These are phyloP conservation scores for Potorous gilbertii DNA, from an alignment of 2,797 vertebrate species.

Conservation along the genomic window DNA sequence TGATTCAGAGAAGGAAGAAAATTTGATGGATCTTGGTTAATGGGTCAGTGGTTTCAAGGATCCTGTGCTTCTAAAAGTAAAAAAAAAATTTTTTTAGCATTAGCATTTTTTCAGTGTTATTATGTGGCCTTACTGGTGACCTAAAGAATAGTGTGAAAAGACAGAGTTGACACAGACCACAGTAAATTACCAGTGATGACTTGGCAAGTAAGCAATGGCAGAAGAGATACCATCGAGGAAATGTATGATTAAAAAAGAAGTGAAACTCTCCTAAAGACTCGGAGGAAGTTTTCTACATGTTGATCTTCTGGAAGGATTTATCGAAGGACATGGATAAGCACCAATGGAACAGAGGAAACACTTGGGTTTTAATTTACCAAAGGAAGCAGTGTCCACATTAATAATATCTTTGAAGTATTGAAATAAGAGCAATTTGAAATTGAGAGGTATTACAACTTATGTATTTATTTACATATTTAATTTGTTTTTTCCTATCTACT, in stretches of 20 bases:
- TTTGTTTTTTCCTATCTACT: constrained; percentile 54
- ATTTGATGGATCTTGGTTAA: not conserved
- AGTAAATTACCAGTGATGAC: not conserved
- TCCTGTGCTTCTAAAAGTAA: not conserved
- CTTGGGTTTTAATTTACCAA: not conserved
- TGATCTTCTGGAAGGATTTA: not conserved
- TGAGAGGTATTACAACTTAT: not conserved
- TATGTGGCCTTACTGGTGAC: not conserved
- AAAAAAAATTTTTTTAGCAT: not conserved
- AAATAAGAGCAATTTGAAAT: constrained; percentile 40
- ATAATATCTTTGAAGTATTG: not conserved
- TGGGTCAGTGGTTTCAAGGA: not conserved
- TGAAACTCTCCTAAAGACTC: not conserved
- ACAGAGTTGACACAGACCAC: not conserved
- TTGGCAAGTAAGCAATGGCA: not conserved
- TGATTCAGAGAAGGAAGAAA: not conserved
- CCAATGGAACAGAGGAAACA: not conserved
- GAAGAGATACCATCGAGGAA: not conserved
- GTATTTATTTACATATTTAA: constrained; percentile 39
- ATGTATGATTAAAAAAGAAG: not conserved
- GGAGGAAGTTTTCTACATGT: not conserved
- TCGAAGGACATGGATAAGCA: not conserved
- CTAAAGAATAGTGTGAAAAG: not conserved
- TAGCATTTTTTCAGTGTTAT: not conserved
- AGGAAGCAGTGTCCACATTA: not conserved